Conservation (phyloP, 2,797 vertebrate genomes). For the Onychomys leucogaster region DNA sequence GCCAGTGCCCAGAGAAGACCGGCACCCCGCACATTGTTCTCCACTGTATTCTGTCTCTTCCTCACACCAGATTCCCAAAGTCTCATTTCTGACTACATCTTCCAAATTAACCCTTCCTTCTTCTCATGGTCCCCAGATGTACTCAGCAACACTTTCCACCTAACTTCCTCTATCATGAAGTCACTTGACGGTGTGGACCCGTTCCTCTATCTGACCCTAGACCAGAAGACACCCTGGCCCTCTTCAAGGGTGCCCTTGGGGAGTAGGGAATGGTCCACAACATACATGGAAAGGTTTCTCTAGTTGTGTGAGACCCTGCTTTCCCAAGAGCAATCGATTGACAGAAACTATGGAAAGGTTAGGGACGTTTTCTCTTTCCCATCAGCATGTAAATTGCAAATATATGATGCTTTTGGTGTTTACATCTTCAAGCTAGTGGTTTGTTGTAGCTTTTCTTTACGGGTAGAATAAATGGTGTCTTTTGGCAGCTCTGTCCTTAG, state of each 20-base stretch:
- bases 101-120: background rate
- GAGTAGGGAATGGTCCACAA: background rate
- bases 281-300: background rate
- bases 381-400: background rate
- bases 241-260: background rate
- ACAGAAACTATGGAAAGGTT: background rate
- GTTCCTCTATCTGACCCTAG: background rate
- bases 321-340: background rate
- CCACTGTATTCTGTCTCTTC: background rate
- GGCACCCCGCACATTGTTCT: background rate
- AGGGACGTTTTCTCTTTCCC: background rate
- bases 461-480: background rate
- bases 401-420: background rate
- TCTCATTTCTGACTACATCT: background rate
- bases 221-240: background rate
- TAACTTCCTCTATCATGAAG: background rate
- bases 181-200: background rate
- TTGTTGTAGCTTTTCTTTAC: background rate
- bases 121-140: background rate
- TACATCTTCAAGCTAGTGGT: background rate
- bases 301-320: background rate
- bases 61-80: background rate
- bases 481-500: background rate
- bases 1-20: background rate
- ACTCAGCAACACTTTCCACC: background rate